phyloP scores from a whole-genome alignment of 2,888 invertebrate species.

The Hesperia comma region DNA sequence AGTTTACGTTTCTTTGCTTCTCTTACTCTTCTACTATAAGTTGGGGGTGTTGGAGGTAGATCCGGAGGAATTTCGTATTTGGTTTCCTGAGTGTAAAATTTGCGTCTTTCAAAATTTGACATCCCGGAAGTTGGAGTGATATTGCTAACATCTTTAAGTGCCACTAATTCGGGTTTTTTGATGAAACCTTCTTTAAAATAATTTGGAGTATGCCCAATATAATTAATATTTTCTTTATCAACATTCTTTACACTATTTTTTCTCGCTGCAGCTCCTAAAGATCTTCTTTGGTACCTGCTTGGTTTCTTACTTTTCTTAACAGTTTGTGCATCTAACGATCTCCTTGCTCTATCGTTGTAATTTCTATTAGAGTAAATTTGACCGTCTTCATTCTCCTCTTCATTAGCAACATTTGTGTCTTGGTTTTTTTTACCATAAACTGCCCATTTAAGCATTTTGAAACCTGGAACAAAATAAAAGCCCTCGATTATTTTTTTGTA shows the following conservation, averaged over 20 bases:
- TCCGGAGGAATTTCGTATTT: slow-evolving; percentile 69
- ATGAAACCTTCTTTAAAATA: slow-evolving; percentile 84
- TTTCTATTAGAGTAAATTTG: slow-evolving; percentile 54
- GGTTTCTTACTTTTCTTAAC: slow-evolving; percentile 76
- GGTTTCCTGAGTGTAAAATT: slow-evolving; percentile 58
- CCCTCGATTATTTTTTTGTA: not conserved
- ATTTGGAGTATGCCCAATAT: slow-evolving; percentile 84
- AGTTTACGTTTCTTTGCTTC: slow-evolving; percentile 78
- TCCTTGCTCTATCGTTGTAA: slow-evolving; percentile 58
- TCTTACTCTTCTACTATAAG: slow-evolving; percentile 75
- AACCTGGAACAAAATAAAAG: slow-evolving; percentile 60
- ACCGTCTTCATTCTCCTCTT: slow-evolving; percentile 52
- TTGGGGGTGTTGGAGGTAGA: slow-evolving; percentile 72
- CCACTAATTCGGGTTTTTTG: slow-evolving; percentile 78
- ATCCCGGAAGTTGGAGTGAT: slow-evolving; percentile 81
- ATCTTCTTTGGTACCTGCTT: slow-evolving; percentile 76
- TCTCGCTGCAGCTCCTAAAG: slow-evolving; percentile 67
- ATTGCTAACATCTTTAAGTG: slow-evolving; percentile 85
- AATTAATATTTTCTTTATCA: slow-evolving; percentile 79
- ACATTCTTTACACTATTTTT: slow-evolving; percentile 64
- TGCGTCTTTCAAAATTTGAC: slow-evolving; percentile 66
- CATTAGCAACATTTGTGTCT: slow-evolving; percentile 56
- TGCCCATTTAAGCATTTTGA: slow-evolving; percentile 86
- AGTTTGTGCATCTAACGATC: slow-evolving; percentile 71
- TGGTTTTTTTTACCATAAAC: slow-evolving; percentile 79